These are phyloP conservation scores for Takifugu ocellatus DNA, from an alignment of 2,797 vertebrate species.

Conservation along the genomic window DNA sequence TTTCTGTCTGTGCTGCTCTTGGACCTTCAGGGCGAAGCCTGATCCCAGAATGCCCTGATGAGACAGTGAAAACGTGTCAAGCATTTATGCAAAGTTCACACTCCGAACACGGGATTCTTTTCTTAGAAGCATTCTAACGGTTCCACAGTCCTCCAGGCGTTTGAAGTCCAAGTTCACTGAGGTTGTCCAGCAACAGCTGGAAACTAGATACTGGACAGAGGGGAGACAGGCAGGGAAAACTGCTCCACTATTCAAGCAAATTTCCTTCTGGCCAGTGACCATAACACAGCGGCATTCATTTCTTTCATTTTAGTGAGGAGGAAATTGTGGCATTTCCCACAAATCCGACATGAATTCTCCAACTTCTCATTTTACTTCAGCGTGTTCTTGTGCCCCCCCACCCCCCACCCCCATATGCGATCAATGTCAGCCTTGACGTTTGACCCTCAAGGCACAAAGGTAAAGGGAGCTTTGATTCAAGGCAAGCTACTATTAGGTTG, in stretches of 20 bases:
- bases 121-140: no score
- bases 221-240: neutral
- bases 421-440: no score
- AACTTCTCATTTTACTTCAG: no score
- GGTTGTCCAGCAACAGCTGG: neutral
- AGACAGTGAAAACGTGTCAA: neutral
- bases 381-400: no score
- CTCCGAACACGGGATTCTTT: no score
- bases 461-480: no score
- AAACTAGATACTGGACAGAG: neutral
- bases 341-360: neutral
- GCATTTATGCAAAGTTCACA: no score
- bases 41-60: conserved; percentile 94
- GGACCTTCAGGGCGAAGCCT: conserved; percentile 96
- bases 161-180: neutral
- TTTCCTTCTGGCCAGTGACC: neutral
- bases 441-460: no score
- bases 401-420: no score
- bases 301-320: neutral
- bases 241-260: neutral
- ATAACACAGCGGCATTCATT: neutral
- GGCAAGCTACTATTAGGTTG: no score
- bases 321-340: conserved; percentile 1
- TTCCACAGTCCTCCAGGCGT: neutral
- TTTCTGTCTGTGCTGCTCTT: conserved; percentile 97